Percentiles rank a stretch among this genome's conserved stretches.
Conservation (phyloP, 2,797 vertebrate species). For the Coregonus suidteri region DNA sequence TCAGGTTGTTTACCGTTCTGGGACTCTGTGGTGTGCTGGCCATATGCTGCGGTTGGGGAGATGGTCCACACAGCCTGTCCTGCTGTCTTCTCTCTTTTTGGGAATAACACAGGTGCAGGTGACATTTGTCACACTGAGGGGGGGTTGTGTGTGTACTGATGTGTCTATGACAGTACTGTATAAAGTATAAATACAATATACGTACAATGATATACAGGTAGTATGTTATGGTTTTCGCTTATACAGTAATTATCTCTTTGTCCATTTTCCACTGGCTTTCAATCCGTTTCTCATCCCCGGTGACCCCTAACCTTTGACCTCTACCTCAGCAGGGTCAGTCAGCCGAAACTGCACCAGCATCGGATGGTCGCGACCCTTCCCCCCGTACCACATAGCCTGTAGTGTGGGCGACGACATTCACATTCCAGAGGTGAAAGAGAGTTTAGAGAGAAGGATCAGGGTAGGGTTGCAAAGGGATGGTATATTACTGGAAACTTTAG, state of each 20-base stretch:
- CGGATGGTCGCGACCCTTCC: conserved; percentile 84
- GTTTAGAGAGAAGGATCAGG: not conserved
- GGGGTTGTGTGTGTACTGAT: no score
- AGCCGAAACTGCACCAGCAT: conserved; percentile 83
- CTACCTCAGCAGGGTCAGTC: conserved; percentile 74
- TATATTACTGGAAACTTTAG: not conserved
- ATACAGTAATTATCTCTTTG: no score
- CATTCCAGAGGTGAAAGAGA: conserved; percentile 67
- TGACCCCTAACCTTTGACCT: conserved; percentile 20
- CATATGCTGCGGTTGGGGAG: conserved; percentile 77
- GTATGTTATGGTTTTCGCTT: no score
- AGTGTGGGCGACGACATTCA: conserved; percentile 82
- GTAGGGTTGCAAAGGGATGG: not conserved
- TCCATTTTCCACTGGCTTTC: not conserved
- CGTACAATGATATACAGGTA: no score
- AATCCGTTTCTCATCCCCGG: not conserved
- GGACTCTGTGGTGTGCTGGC: conserved; percentile 90
- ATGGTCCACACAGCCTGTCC: conserved; percentile 81
- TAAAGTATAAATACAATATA: no score
- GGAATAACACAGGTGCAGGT: conserved; percentile 80
- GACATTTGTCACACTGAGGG: no score
- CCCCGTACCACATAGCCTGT: conserved; percentile 82
- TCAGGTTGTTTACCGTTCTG: conserved; percentile 78
- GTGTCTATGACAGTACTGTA: not conserved
- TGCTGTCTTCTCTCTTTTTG: conserved; percentile 82